Conservation (phyloP, 2,797 vertebrate genomes). For the Melanotaenia maccullochi region DNA sequence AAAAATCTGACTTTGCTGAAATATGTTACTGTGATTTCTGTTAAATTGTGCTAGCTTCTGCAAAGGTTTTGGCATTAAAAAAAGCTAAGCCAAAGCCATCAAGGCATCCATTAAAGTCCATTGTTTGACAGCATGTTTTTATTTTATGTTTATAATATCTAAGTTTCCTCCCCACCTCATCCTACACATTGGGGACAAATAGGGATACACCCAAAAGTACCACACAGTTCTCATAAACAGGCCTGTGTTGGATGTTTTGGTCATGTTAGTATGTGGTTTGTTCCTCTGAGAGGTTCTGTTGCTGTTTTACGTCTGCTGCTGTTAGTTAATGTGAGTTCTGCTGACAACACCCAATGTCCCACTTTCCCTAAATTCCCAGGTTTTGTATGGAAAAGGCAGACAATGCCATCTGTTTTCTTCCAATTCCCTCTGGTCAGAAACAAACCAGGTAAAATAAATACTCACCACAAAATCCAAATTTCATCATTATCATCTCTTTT, state of each 20-base stretch:
- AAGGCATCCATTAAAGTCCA: not conserved
- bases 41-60: not conserved
- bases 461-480: not conserved
- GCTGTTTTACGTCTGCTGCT: conserved; percentile 42
- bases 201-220: conserved; percentile 44
- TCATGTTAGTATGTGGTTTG: conserved; percentile 43
- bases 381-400: conserved; percentile 1
- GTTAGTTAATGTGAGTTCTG: conserved; percentile 20
- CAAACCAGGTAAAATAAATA: not conserved
- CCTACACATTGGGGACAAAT: conserved; percentile 28
- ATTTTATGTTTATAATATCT: conserved; percentile 17
- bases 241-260: conserved; percentile 20
- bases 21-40: not conserved
- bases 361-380: conserved; percentile 21
- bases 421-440: not conserved
- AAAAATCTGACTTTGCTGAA: not conserved
- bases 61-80: not conserved
- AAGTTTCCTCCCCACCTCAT: conserved; percentile 21
- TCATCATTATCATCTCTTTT: not conserved
- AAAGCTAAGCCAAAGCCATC: not conserved
- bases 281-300: conserved; percentile 33
- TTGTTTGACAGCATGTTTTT: conserved; percentile 5
- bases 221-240: conserved; percentile 46
- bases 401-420: conserved; percentile 5
- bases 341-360: conserved; percentile 55